Base-by-base conservation (phyloP, 1,140 invertebrate species). In the Pseudomyrmex concolor region DNA sequence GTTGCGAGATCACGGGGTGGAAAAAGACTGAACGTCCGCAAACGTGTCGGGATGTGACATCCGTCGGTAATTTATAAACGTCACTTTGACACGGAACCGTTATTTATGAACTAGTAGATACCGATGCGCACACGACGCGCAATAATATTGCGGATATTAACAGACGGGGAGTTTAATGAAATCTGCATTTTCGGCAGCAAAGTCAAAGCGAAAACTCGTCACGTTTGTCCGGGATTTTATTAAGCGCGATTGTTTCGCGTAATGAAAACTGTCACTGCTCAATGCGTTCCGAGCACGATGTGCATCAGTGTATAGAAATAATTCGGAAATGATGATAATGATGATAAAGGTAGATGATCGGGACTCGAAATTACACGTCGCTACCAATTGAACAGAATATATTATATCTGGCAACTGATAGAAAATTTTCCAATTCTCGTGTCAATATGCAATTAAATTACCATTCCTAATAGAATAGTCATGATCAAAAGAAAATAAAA, bases 121-220 rank as follows among this genome's bases (percentile, higher is more conserved):
- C 55, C 19, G 10, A 70, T 51, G 64, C 45, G 45, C 45, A 17
- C 34, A 34, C 34, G 34, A 7, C 34, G 19, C 45, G 48, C 74
- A 74, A 84, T 88, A 88, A 87, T 76, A 74, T 77, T 84, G 70
- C 82, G 64, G 51, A 62, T 72, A 87, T 84, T 74, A 71, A 67
- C 70, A 59, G 22, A 10, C 7, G 22, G 15, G 34, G 55, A 25
- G 70, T 84, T 87, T 88, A 88, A 88, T 87, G 70, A 87, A 84
- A 88, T 88, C 84, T 88, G 86, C 70, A 88, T 88, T 88, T 84
- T 87, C 25, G 73, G 34, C 10, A 59, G 54, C 57, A 34, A 43
- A 73, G 68, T 87, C 57, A 67, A 84, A 87, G 78, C 66, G 83
- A 64, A 87, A 88, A 86, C 57, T 55, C 25, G 63, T 64, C 17